Evolutionary conservation across 1,140 invertebrate species (phyloP), one percentile per base, ranked within the genome.

Genomic region (Paracyclopina nana): DNA sequence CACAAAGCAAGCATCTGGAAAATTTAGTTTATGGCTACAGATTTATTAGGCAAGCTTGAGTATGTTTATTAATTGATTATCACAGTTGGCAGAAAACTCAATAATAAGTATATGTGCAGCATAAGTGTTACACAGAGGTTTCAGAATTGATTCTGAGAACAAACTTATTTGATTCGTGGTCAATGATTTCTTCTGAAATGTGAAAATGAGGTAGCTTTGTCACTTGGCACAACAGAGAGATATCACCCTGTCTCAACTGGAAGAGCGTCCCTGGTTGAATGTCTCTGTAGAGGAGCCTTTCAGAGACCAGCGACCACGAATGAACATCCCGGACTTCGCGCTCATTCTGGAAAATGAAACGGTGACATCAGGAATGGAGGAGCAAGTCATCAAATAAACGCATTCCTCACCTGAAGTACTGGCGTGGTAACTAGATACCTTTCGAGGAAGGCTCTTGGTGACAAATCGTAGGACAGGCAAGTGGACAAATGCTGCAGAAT

Each of bases 81-180:
- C n/a, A n/a, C n/a, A n/a, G n/a, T n/a, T n/a, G n/a, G n/a, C n/a
- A n/a, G n/a, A n/a, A n/a, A n/a, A n/a, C n/a, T n/a, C n/a, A n/a
- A n/a, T n/a, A n/a, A n/a, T n/a, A n/a, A n/a, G n/a, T n/a, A n/a
- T n/a, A n/a, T n/a, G n/a, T n/a, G n/a, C n/a, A n/a, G n/a, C n/a
- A n/a, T n/a, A n/a, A n/a, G n/a, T n/a, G n/a, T 61, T 60, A 96
- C 62, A 96, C 90, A 34, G 87, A 92, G 6, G 90, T 96, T 65
- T 97, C 91, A 0, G 88, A 94, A 63, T 91, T 95, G 1, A 96
- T 66, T 60, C 86, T 72, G 42, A 96, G 66, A 28, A 94, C 78
- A 74, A 97, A 97, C 58, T 87, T 85, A 66, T 95, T 94, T 54
- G 78, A 83, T 62, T 91, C 88, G 0, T 86, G 85, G 70, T 95